These are phyloP conservation scores for Mythimna pallens DNA, from an alignment of 2,888 invertebrate genomes.

Conservation along the genomic window DNA sequence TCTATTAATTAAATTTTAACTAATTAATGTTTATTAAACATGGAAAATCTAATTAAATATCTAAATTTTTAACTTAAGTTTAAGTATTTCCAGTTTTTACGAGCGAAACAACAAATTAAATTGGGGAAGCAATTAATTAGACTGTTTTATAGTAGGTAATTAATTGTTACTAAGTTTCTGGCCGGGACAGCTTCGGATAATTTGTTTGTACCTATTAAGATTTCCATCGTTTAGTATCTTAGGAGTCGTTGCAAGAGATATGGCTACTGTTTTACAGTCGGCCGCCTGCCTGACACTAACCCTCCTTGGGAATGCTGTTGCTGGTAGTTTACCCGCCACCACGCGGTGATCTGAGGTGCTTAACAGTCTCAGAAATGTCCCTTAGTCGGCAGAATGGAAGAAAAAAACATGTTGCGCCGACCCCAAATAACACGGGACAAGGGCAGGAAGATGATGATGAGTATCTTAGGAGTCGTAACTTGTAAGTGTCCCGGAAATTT, in stretches of 20 bases:
- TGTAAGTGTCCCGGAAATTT: background rate
- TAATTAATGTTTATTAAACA: constrained; percentile 12
- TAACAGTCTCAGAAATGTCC: no score
- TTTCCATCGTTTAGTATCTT: constrained; percentile 14
- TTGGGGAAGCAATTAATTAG: constrained; percentile 44
- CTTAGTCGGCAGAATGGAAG: no score
- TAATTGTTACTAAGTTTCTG: constrained; percentile 49
- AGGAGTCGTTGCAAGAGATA: no score
- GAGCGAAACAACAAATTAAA: constrained; percentile 39
- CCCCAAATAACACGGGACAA: no score
- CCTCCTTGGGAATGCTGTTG: no score
- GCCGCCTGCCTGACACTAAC: no score
- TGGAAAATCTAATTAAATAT: constrained; percentile 22
- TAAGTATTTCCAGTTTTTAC: constrained; percentile 36
- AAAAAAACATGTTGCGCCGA: no score
- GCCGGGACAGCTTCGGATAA: constrained; percentile 38
- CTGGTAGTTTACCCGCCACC: no score
- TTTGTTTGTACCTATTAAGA: constrained; percentile 36
- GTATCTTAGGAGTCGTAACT: constrained; percentile 2
- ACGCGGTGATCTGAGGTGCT: no score
- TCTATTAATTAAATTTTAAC: background rate
- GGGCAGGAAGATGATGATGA: no score
- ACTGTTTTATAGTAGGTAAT: constrained; percentile 42
- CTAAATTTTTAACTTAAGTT: constrained; percentile 37
- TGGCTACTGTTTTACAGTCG: no score